phyloP scores from a whole-genome alignment of 2,888 invertebrate species.

The Parochlus steinenii region DNA sequence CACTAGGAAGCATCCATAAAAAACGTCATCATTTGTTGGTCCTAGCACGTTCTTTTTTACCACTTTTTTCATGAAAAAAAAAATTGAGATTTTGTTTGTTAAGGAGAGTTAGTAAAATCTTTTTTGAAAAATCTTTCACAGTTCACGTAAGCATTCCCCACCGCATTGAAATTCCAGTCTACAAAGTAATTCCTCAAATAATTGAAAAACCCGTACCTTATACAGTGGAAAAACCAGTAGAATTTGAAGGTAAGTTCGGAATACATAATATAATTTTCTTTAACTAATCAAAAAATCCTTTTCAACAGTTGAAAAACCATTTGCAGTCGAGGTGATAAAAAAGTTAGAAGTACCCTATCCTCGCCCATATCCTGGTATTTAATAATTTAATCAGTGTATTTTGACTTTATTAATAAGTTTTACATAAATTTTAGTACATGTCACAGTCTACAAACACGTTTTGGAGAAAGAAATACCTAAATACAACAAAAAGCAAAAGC shows the following conservation, averaged over 20 bases:
- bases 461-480: slow-evolving; percentile 40
- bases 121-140: too few species aligned
- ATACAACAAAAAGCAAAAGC: too few species aligned
- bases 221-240: slow-evolving; percentile 49
- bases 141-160: slow-evolving; percentile 41
- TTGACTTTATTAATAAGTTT: too few species aligned
- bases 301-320: slow-evolving; percentile 44
- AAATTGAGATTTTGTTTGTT: too few species aligned
- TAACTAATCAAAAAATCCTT: too few species aligned
- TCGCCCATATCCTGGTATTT: slow-evolving; percentile 59
- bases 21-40: too few species aligned
- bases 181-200: slow-evolving; percentile 54
- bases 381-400: too few species aligned
- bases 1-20: too few species aligned
- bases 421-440: too few species aligned
- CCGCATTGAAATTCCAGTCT: slow-evolving; percentile 54
- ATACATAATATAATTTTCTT: neutral
- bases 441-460: slow-evolving; percentile 56
- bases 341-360: slow-evolving; percentile 52
- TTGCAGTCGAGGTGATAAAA: slow-evolving; percentile 59
- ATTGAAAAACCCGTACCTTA: slow-evolving; percentile 57
- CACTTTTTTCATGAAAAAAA: too few species aligned
- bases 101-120: too few species aligned
- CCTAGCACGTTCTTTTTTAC: too few species aligned
- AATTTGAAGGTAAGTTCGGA: slow-evolving; percentile 13